A percentile compares a stretch with the other conserved stretches of the same genome.
These are phyloP conservation scores for Asbolus verrucosus DNA, from an alignment of 1,140 invertebrate genomes.

Conservation along the genomic window DNA sequence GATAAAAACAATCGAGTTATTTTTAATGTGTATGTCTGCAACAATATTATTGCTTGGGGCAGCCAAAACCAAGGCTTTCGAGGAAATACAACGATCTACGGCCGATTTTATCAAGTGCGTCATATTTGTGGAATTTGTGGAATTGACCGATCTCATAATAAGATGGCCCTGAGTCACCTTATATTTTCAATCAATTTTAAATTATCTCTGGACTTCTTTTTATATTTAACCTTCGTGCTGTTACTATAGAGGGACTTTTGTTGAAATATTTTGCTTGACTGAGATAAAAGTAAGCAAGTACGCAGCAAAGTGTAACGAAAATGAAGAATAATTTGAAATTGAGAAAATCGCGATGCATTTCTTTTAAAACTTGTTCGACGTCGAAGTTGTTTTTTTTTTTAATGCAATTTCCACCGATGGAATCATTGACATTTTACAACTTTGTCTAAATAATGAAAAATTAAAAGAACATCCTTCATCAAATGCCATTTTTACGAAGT, in stretches of 20 bases:
- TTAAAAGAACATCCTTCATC: too few relatives aligned
- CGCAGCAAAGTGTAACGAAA: too few relatives aligned
- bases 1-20: slow-evolving; percentile 23
- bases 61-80: slow-evolving; percentile 1
- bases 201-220: slow-evolving; percentile 6
- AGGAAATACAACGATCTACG: slow-evolving; percentile 23
- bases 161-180: slow-evolving; percentile 24
- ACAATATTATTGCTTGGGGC: slow-evolving; percentile 14
- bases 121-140: slow-evolving; percentile 14
- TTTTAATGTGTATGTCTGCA: slow-evolving; percentile 14
- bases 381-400: too few relatives aligned
- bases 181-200: slow-evolving; percentile 13
- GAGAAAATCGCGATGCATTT: too few relatives aligned
- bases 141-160: neutral
- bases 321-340: too few relatives aligned
- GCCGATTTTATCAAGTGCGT: neutral
- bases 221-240: slow-evolving; percentile 4
- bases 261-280: too few relatives aligned
- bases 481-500: too few relatives aligned
- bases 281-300: too few relatives aligned
- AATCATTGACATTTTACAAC: too few relatives aligned
- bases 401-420: too few relatives aligned
- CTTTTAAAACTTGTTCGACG: too few relatives aligned
- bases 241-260: slow-evolving; percentile 1
- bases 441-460: too few relatives aligned